Evolutionary conservation across 2,113 vertebrate genomes (phyloP).

Genomic region (Nansenia antarctica): DNA sequence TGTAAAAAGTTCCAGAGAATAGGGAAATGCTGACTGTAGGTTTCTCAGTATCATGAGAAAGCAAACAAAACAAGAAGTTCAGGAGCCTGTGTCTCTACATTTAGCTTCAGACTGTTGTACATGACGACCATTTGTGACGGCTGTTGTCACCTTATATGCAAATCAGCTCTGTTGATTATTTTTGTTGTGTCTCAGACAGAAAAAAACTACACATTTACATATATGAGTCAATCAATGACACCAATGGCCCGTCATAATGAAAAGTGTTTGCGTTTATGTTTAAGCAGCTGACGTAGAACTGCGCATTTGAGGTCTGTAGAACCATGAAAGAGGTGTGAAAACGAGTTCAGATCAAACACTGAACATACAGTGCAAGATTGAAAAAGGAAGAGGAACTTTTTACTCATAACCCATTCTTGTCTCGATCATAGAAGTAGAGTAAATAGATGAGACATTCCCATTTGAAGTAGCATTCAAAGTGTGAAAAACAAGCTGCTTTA

Average conservation of each 20-base stretch:
- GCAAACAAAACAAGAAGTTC: background rate
- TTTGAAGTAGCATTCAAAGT: background rate
- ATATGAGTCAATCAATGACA: background rate
- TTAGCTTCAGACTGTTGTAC: background rate
- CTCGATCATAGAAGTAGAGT: background rate
- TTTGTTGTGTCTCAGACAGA: background rate
- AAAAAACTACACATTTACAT: background rate
- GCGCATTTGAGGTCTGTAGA: background rate
- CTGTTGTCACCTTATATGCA: background rate
- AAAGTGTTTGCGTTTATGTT: background rate
- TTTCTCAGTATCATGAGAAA: background rate
- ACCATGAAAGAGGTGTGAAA: background rate
- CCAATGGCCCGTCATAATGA: background rate
- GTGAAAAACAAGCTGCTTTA: background rate
- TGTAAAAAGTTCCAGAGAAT: background rate
- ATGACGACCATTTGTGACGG: background rate
- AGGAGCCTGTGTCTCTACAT: background rate
- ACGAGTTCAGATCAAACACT: background rate
- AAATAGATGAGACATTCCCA: background rate
- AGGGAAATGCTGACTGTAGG: background rate
- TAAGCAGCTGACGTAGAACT: background rate
- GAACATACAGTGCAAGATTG: background rate
- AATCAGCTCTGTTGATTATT: background rate
- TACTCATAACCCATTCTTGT: background rate
- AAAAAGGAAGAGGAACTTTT: background rate